Percentiles rank a stretch among this genome's conserved stretches.
Evolutionary conservation across 2,888 invertebrate species (phyloP).

Genomic region (Drosophila gaucha): DNA sequence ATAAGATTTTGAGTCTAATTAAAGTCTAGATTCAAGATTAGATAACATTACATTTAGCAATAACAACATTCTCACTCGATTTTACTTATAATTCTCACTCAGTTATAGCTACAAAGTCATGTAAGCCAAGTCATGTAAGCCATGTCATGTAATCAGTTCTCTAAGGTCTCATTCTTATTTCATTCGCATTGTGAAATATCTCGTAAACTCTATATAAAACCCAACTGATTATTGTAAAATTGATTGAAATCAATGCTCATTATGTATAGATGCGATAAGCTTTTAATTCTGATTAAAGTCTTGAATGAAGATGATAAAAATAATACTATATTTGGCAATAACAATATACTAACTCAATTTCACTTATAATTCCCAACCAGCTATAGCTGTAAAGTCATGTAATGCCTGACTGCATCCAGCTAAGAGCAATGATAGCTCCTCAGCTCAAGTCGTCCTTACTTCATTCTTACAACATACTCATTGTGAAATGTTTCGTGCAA

Average conservation of each 20-base stretch:
- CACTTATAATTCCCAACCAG: constrained; percentile 12
- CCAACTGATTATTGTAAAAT: too few species aligned
- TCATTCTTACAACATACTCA: neutral
- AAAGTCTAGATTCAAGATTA: neutral
- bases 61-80: neutral
- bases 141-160: too few species aligned
- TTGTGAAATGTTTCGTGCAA: constrained; percentile 5
- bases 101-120: too few species aligned
- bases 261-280: too few species aligned
- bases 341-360: neutral
- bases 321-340: neutral
- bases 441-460: neutral
- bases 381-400: neutral
- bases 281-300: too few species aligned
- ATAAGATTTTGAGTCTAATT: too few species aligned
- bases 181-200: constrained; percentile 9
- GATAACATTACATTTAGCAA: neutral
- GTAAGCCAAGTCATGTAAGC: too few species aligned
- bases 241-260: too few species aligned
- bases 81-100: too few species aligned
- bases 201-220: too few species aligned
- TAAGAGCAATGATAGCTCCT: neutral
- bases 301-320: neutral
- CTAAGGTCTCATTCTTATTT: neutral
- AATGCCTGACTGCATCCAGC: neutral